Evolutionary conservation across 2,113 vertebrate species (phyloP), one percentile per base, ranked within the genome.

Genomic region (Picathartes gymnocephalus): DNA sequence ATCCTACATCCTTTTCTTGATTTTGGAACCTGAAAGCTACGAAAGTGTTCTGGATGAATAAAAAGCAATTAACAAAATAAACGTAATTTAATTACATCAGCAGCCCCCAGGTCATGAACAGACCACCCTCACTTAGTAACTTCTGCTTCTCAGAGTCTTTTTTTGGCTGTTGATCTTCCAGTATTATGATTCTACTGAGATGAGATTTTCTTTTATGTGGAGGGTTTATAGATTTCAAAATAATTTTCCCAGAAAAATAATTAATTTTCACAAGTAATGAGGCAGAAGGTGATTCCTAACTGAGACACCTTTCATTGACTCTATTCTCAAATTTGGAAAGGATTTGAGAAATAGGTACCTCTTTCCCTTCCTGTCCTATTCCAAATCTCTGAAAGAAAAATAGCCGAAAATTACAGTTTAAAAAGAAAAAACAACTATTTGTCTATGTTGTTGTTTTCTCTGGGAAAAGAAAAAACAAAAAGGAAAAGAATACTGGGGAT

Each of bases 241-340:
- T 44, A 57, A 10, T 21, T 35, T 84, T 70, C 22, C 37, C 5
- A 31, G 31, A 78, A 37, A 66, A 53, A 61, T 16, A 57, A 48
- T 30, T 16, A 48, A 25, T 86, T 83, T 83, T 91, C 28, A 64
- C 30, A 56, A 48, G 27, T 57, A 37, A 37, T 25, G 33, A 77
- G 7, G 15, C 19, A 83, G 16, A 79, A 74, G 5, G 2, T 80
- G 24, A 3, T 18, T 69, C 50, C 54, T 76, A 51, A 44, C 2
- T 9, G n/a, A 83, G 15, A 60, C 3, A 35, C 8, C 4, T 70
- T 30, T 5, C 39, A 20, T 7, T n/a, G 33, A 28, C 12, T 3
- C 9, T 14, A 2, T 56, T 83, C 62, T 76, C 0, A 0, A 80
- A 60, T 8, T 61, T 45, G 20, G 3, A 14, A 70, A 48, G 22